These are phyloP conservation scores for Psettodes erumei DNA, from an alignment of 2,113 vertebrate species.

Conservation along the genomic window DNA sequence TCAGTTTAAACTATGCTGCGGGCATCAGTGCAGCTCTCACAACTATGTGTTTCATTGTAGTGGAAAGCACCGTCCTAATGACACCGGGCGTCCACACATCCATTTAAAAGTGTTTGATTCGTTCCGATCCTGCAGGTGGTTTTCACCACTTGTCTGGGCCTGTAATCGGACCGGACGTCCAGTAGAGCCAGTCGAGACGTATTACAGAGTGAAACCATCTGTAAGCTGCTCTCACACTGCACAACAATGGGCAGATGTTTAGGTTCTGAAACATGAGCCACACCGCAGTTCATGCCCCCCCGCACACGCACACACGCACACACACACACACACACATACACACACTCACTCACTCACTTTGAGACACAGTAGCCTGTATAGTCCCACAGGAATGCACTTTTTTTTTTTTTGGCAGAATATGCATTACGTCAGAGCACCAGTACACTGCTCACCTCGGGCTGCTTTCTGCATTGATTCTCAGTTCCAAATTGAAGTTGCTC, in stretches of 20 bases:
- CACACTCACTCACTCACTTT: too few species aligned
- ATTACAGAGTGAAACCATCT: constrained; percentile 23
- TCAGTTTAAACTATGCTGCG: constrained; percentile 48
- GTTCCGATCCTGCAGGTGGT: constrained; percentile 32
- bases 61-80: constrained; percentile 1
- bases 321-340: too few species aligned
- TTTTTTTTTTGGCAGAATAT: constrained; percentile 21
- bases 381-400: constrained; percentile 55
- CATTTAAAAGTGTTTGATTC: constrained; percentile 18
- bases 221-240: constrained; percentile 12
- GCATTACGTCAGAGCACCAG: constrained; percentile 48
- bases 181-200: neutral
- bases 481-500: constrained; percentile 30
- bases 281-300: neutral
- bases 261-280: constrained; percentile 28
- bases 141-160: neutral
- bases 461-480: constrained; percentile 24
- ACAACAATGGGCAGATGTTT: constrained; percentile 16
- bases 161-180: neutral
- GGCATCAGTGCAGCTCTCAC: constrained; percentile 47
- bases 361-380: constrained; percentile 61
- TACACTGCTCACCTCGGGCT: constrained; percentile 42
- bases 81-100: neutral
- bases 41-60: constrained; percentile 13
- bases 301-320: too few species aligned